Percentiles rank a stretch among this genome's conserved stretches.
phyloP scores from a whole-genome alignment of 2,797 vertebrate genomes.

The Anas flavirostris region DNA sequence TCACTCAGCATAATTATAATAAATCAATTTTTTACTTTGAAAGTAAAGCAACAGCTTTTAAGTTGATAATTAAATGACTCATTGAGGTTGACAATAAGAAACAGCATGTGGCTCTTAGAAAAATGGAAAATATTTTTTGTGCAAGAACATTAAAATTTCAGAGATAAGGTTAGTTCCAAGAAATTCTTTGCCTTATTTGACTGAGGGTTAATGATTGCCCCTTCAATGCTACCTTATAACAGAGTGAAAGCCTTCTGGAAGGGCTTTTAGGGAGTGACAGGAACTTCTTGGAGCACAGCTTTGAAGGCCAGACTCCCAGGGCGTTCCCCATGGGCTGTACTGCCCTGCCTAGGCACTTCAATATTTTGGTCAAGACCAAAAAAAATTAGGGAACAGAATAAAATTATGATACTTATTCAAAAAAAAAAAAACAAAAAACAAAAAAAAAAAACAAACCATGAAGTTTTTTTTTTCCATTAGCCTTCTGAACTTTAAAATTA shows the following conservation, averaged over 20 bases:
- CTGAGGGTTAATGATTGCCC: background rate
- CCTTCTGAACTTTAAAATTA: background rate
- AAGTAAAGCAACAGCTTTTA: constrained; percentile 4
- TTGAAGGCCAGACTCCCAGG: background rate
- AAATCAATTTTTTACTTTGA: background rate
- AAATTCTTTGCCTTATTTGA: background rate
- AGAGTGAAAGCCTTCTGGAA: background rate
- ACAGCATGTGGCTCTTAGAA: background rate
- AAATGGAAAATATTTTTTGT: background rate
- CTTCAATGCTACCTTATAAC: background rate
- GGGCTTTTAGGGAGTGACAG: background rate
- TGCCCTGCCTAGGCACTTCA: background rate
- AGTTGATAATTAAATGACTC: background rate
- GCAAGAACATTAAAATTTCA: background rate
- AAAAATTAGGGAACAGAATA: background rate
- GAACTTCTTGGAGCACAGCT: background rate
- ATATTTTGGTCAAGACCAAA: background rate
- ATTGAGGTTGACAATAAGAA: background rate
- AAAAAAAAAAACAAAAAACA: background rate
- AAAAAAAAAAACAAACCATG: background rate
- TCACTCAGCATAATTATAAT: background rate
- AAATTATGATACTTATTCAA: background rate
- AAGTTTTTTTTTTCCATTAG: background rate
- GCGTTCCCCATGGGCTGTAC: background rate
- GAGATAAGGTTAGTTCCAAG: background rate